Conservation (phyloP, 2,113 vertebrate genomes). For the Taurulus bubalis region DNA sequence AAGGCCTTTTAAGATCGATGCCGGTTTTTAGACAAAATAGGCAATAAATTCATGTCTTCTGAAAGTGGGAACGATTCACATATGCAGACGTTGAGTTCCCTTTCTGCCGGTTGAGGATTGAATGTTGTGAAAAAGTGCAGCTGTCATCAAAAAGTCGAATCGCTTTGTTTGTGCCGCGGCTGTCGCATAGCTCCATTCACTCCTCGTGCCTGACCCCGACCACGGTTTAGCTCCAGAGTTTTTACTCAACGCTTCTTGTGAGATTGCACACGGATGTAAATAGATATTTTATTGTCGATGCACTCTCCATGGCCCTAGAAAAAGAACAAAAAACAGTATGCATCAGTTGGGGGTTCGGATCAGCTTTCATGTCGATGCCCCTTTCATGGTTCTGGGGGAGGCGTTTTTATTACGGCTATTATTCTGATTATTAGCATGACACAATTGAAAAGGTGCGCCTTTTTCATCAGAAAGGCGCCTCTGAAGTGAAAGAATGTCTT, state of each 20-base stretch:
- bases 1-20: neutral
- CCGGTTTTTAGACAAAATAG: neutral
- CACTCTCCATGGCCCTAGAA: constrained; percentile 40
- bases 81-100: constrained; percentile 44
- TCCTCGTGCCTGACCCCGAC: constrained; percentile 58
- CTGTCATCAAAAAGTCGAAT: constrained; percentile 8
- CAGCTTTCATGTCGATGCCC: constrained; percentile 49
- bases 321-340: constrained; percentile 34
- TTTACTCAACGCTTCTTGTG: constrained; percentile 31
- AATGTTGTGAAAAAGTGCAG: constrained; percentile 10
- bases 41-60: constrained; percentile 54
- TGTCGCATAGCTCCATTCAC: constrained; percentile 27
- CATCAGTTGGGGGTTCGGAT: constrained; percentile 17
- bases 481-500: constrained; percentile 77
- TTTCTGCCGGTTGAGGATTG: constrained; percentile 25
- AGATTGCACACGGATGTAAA: constrained; percentile 66
- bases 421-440: constrained; percentile 54
- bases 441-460: constrained; percentile 58
- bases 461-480: constrained; percentile 71
- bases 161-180: constrained; percentile 31
- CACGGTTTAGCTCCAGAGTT: constrained; percentile 35
- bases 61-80: constrained; percentile 50
- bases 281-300: constrained; percentile 59
- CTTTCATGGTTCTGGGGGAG: constrained; percentile 55
- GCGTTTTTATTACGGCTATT: constrained; percentile 57